Conservation (phyloP, 2,888 invertebrate genomes). For the Perithous albicinctus region DNA sequence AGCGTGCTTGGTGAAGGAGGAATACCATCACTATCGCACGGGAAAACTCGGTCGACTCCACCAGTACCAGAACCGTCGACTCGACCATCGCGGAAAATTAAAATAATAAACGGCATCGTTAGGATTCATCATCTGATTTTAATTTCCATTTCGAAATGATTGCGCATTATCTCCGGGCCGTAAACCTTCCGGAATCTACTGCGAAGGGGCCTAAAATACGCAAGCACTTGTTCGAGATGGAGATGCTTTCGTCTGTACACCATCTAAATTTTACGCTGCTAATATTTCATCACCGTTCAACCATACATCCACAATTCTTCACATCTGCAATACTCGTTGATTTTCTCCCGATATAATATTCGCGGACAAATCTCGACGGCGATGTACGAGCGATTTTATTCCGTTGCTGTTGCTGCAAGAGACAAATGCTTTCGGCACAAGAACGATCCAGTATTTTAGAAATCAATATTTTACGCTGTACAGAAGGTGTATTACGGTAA, state of each 20-base stretch:
- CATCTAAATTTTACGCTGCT: neutral
- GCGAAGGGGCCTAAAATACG: constrained; percentile 74
- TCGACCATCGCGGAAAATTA: constrained; percentile 82
- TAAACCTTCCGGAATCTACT: constrained; percentile 82
- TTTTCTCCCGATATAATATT: no score
- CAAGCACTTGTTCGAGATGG: constrained; percentile 37
- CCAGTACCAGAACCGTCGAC: constrained; percentile 8
- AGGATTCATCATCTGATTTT: constrained; percentile 85
- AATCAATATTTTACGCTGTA: no score
- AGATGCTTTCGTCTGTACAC: neutral
- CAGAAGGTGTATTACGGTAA: no score
- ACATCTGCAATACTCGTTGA: neutral
- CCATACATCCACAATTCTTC: neutral
- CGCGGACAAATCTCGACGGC: no score
- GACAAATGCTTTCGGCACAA: no score
- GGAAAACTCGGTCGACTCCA: constrained; percentile 2
- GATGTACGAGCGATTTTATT: no score
- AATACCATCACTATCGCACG: constrained; percentile 47
- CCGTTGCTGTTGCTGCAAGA: no score
- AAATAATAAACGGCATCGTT: constrained; percentile 85
- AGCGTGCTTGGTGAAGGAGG: constrained; percentile 69
- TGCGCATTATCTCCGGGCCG: constrained; percentile 83
- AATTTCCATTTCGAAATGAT: constrained; percentile 85
- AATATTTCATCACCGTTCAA: neutral
- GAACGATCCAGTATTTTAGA: no score